phyloP scores from a whole-genome alignment of 53 echinoderm and acorn worm genomes.

The Antedon mediterranea region DNA sequence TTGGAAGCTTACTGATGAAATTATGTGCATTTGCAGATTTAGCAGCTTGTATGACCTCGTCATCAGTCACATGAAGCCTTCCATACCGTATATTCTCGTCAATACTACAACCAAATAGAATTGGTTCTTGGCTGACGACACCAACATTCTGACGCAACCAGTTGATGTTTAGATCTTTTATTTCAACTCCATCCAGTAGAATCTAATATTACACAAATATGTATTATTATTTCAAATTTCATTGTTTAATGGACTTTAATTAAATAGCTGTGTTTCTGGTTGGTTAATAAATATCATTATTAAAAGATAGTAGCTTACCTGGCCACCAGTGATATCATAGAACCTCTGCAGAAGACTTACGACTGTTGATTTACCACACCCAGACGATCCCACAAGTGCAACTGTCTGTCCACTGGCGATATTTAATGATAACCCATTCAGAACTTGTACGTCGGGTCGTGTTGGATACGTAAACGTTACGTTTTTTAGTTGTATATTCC shows the following conservation, averaged over 20 bases:
- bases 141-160: constrained; percentile 27
- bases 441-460: constrained; percentile 26
- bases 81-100: constrained; percentile 26
- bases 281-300: neutral
- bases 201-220: constrained; percentile 7
- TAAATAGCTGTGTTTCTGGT: too few species aligned
- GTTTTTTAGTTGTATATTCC: constrained; percentile 23
- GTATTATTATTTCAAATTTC: too few species aligned
- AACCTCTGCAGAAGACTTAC: constrained; percentile 35
- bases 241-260: too few species aligned
- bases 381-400: constrained; percentile 34
- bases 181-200: constrained; percentile 19
- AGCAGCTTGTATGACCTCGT: constrained; percentile 22
- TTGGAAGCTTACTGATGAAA: constrained; percentile 26
- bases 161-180: constrained; percentile 20
- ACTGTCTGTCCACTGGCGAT: constrained; percentile 27
- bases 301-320: constrained; percentile 3
- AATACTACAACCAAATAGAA: constrained; percentile 31
- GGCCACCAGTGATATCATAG: constrained; percentile 21
- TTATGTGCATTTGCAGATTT: constrained; percentile 33
- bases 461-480: constrained; percentile 31
- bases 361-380: constrained; percentile 39
- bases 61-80: constrained; percentile 13
- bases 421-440: constrained; percentile 15
- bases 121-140: constrained; percentile 30